Conservation (phyloP, 2,888 invertebrate genomes). For the Anagyrus pseudococci region DNA sequence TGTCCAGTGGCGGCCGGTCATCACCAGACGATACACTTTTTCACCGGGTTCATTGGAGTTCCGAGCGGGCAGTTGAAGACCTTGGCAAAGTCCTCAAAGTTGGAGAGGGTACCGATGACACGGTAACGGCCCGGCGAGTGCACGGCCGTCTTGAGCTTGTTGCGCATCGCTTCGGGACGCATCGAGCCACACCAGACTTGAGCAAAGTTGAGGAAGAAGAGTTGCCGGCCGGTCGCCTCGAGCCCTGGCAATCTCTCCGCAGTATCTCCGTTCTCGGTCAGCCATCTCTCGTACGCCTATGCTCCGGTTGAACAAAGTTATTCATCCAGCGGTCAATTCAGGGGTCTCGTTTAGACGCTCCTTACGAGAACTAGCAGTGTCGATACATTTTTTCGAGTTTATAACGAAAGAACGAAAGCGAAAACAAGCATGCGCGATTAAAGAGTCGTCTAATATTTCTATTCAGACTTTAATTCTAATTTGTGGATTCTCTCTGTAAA, state of each 20-base stretch:
- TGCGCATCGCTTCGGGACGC: conserved; percentile 80
- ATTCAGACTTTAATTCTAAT: no score
- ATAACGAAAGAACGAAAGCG: no score
- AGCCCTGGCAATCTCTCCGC: conserved; percentile 75
- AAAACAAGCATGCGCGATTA: no score
- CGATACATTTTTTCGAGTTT: no score
- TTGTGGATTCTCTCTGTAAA: no score
- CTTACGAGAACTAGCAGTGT: no score
- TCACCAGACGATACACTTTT: conserved; percentile 78
- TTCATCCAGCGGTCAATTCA: no score
- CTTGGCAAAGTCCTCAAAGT: conserved; percentile 77
- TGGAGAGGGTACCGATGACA: conserved; percentile 80
- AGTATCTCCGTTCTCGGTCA: conserved; percentile 67
- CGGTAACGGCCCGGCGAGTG: conserved; percentile 85
- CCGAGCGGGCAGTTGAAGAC: conserved; percentile 75
- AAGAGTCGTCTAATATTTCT: no score
- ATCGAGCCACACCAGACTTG: conserved; percentile 86
- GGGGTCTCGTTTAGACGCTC: neutral
- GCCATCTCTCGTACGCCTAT: conserved; percentile 82
- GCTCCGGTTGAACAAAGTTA: no score
- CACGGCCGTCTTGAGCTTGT: conserved; percentile 81
- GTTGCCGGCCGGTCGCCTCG: conserved; percentile 78
- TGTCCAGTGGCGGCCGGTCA: no score
- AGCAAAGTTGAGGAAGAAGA: conserved; percentile 91
- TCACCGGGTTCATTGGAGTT: conserved; percentile 80